Conservation (phyloP, 2,888 invertebrate genomes). For the Epinotia demarniana region DNA sequence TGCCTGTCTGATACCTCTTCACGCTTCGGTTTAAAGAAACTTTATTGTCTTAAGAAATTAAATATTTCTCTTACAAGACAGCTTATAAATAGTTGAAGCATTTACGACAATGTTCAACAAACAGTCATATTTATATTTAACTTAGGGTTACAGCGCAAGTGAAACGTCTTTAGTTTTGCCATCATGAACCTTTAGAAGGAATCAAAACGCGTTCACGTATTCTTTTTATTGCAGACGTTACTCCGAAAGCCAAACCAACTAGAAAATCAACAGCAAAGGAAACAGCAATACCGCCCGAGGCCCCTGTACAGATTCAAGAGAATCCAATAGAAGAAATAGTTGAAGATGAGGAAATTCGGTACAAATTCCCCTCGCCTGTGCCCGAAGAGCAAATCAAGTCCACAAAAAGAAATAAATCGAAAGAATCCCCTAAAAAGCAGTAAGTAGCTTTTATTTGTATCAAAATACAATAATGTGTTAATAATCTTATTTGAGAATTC, state of each 20-base stretch:
- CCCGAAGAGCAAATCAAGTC: conserved; percentile 14
- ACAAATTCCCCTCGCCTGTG: conserved; percentile 53
- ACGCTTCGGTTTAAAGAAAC: no score
- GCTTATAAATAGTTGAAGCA: no score
- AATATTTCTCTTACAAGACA: no score
- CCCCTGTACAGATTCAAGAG: neutral
- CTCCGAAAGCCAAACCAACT: conserved; percentile 9
- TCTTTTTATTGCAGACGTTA: conserved; percentile 3
- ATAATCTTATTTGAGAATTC: neutral
- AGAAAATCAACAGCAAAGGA: conserved; percentile 17
- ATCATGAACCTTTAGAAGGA: no score
- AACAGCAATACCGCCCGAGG: conserved; percentile 4
- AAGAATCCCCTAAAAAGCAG: conserved; percentile 49
- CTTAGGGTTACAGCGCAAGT: no score
- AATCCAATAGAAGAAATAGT: neutral
- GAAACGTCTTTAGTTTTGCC: no score
- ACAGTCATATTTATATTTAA: no score
- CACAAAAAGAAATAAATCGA: conserved; percentile 42
- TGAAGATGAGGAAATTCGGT: conserved; percentile 48
- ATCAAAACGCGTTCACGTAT: neutral
- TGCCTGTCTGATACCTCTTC: no score
- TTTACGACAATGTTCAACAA: no score
- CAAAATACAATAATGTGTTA: neutral
- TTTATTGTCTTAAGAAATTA: no score
- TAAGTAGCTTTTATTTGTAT: conserved; percentile 46